phyloP scores from a whole-genome alignment of 2,113 vertebrate genomes.

The Oreochromis spilurus region DNA sequence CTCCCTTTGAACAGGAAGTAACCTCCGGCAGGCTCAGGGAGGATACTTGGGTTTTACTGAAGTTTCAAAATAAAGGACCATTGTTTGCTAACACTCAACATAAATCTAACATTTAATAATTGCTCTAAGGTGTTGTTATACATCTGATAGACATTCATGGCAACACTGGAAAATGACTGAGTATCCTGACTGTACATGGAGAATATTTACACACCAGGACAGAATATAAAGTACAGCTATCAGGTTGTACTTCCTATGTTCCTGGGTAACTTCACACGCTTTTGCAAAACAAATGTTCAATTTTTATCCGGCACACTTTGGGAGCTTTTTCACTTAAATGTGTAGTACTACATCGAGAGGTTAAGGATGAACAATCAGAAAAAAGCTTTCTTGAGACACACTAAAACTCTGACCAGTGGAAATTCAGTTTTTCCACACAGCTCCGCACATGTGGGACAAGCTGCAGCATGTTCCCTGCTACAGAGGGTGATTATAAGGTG shows the following conservation, averaged over 20 bases:
- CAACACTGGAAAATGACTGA: accelerated
- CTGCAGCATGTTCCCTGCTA: constrained; percentile 17
- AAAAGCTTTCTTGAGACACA: not conserved
- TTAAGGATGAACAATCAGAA: not conserved
- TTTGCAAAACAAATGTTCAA: accelerated
- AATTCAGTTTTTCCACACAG: not conserved
- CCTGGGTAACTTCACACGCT: accelerated
- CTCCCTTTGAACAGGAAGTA: not conserved
- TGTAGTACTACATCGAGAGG: accelerated
- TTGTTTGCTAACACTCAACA: not conserved
- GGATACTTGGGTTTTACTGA: accelerated
- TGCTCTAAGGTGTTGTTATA: not conserved
- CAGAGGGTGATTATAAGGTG: constrained; percentile 41
- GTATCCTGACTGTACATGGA: not conserved
- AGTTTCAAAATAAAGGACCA: not conserved
- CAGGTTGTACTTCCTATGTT: accelerated
- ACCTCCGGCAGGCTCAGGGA: accelerated
- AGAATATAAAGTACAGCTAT: not conserved
- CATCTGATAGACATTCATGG: accelerated
- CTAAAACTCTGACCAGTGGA: not conserved
- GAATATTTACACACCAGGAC: accelerated
- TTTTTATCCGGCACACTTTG: accelerated
- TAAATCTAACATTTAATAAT: not conserved
- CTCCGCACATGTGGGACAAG: constrained; percentile 28
- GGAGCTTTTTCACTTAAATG: not conserved